Base-by-base conservation (phyloP, 2,113 vertebrate genomes). In the Glaucomys volans region DNA sequence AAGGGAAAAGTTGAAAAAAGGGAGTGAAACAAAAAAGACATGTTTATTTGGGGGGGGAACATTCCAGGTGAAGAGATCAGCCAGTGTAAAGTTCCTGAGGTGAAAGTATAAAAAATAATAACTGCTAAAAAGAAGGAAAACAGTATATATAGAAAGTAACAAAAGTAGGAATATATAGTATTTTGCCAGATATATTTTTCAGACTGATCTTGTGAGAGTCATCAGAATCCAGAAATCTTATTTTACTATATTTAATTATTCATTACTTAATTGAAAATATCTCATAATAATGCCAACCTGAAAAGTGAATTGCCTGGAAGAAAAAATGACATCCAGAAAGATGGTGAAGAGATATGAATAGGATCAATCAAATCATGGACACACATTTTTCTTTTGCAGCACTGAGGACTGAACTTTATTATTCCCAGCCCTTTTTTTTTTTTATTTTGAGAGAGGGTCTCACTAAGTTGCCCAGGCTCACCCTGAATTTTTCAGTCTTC, bases 241-340 rank as follows among this genome's bases (percentile, higher is more conserved):
- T 40, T 35, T 95, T 77, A 91, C 57, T 40, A 20, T 81, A 75
- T 83, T 83, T 81, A 92, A 32, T 79, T 94, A 54, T 77, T 90
- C 50, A 57, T 77, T 94, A 37, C n/a, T 79, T 80, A 84, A 57
- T 74, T 88, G 52, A 94, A 87, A 37, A 30, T 92, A 80, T 32
- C 91, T 90, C 22, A 50, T 71, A 59, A 74, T 81, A 91, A 32
- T n/a, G 26, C 12, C 62, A n/a, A 11, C 17, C 54, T 84, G 28
- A 96, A 79, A 81, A n/a, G 20, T 37, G 4, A 93, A 81, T 20
- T 76, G 64, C 1, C 2, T 80, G 28, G 66, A 90, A 37, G 50
- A 84, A 57, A 69, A 94, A 82, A 62, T 24, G 74, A 54, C 18
- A 20, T 72, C 18, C 11, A 35, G 16, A 91, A 88, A 77, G 35